Base-by-base conservation (phyloP, 1,140 invertebrate species). In the Microplitis demolitor region DNA sequence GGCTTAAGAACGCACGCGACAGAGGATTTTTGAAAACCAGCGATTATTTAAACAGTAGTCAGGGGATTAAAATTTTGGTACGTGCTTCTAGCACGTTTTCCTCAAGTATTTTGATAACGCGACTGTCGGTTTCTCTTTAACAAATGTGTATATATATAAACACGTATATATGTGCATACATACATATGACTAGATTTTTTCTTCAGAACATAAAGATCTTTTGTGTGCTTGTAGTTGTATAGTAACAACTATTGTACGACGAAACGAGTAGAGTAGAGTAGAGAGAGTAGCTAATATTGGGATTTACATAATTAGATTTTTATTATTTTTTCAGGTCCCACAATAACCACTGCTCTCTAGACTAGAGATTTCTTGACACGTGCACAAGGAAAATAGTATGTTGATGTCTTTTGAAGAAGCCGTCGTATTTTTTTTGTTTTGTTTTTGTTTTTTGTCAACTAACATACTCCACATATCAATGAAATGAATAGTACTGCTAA, bases 301-400 rank as follows among this genome's bases (percentile, higher is more conserved):
- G 80, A 84, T 84, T 83, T 84, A 82, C 83, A 84, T 84, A 84
- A 84, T 84, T 84, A 84, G 80, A 78, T 58, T 71, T 71, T 72
- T 74, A 74, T 77, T 84, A 83, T 84, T 84, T 84, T 83, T 82
- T 81, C 79, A 82, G 81, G 62, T 77, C 75, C 58, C 39, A 50
- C 61, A 37, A n/a, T 45, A 54, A 50, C 33, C 58, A 33, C 60
- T 50, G 56, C 39, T 67, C 33, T 60, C 24, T 24, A 24, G 24
- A 24, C 24, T 24, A 24, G 50, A 72, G 75, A 78, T 78, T 79
- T 78, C 68, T 51, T 51, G 76, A 76, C 81, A 82, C 78, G 82
- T 81, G 83, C 73, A 66, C 73, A 71, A 34, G 11, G 58, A 79
- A 83, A 83, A 83, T 74, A 62, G 56, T 69, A 37, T 45, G 34